A percentile compares a stretch with the other conserved stretches of the same genome.
Conservation (phyloP, 2,888 invertebrate species). For the Agrotis clavis region DNA sequence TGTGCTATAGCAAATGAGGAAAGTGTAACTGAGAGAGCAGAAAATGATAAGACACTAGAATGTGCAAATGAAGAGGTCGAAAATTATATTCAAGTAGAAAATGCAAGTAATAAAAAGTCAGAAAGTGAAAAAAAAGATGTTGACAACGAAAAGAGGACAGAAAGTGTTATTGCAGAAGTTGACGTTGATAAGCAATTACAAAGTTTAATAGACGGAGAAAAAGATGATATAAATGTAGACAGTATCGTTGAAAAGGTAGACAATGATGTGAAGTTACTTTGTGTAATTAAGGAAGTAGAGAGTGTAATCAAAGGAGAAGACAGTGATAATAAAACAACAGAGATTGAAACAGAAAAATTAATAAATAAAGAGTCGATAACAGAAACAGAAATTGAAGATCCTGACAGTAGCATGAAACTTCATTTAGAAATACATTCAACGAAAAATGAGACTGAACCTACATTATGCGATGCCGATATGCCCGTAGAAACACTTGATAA, state of each 20-base stretch:
- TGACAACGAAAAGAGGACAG: background rate
- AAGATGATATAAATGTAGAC: background rate
- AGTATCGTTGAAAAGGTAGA: slow-evolving; percentile 1
- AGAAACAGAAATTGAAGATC: slow-evolving; percentile 7
- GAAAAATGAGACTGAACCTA: slow-evolving; percentile 44
- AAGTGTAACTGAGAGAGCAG: background rate
- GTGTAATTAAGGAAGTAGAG: background rate
- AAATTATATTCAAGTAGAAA: background rate
- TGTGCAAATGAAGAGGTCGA: background rate
- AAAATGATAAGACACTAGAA: slow-evolving; percentile 18
- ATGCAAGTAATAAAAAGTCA: background rate
- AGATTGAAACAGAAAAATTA: background rate
- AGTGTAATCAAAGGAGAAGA: background rate
- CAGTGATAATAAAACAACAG: background rate
- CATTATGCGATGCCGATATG: slow-evolving; percentile 9
- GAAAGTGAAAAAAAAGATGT: background rate
- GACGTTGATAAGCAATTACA: background rate
- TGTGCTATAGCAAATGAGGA: no score
- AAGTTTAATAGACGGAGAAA: background rate
- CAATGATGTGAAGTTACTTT: background rate
- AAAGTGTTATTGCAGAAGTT: background rate
- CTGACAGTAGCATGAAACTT: slow-evolving; percentile 69
- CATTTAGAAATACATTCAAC: slow-evolving; percentile 75
- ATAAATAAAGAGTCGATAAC: background rate
- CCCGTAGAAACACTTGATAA: slow-evolving; percentile 27